Evolutionary conservation across 1,140 invertebrate species (phyloP).

Genomic region (Trichonephila clavipes): DNA sequence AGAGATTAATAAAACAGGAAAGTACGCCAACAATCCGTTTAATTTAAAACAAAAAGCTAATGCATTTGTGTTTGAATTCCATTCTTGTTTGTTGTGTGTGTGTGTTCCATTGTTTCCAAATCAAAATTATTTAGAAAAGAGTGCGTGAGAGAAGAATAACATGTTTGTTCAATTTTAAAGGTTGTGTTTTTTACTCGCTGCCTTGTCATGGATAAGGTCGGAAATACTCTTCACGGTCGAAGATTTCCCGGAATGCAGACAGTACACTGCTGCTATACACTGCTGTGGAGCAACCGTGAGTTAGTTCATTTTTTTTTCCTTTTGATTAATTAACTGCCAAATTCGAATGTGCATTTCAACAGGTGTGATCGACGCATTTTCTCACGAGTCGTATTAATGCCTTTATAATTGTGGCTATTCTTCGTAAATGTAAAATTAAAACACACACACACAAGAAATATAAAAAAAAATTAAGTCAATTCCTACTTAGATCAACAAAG

Average conservation of each 20-base stretch:
- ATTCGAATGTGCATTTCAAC: background rate
- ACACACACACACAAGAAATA: too few relatives aligned
- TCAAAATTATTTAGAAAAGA: background rate
- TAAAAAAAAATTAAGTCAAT: too few relatives aligned
- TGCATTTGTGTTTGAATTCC: background rate
- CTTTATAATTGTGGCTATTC: too few relatives aligned
- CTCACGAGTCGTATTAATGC: too few relatives aligned
- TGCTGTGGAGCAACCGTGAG: background rate
- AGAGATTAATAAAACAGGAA: background rate
- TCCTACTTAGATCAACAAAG: too few relatives aligned
- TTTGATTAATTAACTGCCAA: background rate
- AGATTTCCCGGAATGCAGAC: constrained; percentile 3
- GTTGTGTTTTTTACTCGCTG: background rate
- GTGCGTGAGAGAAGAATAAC: background rate
- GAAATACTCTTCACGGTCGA: background rate
- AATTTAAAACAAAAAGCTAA: background rate
- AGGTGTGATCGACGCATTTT: background rate
- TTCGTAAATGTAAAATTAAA: too few relatives aligned
- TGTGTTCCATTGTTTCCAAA: background rate
- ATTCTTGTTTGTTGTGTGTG: background rate
- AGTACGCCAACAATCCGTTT: background rate
- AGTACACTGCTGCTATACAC: background rate
- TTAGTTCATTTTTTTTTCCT: background rate
- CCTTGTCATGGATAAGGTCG: background rate
- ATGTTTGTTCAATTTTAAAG: constrained; percentile 4